Conservation (phyloP, 2,113 vertebrate species). For the Suricata suricatta region DNA sequence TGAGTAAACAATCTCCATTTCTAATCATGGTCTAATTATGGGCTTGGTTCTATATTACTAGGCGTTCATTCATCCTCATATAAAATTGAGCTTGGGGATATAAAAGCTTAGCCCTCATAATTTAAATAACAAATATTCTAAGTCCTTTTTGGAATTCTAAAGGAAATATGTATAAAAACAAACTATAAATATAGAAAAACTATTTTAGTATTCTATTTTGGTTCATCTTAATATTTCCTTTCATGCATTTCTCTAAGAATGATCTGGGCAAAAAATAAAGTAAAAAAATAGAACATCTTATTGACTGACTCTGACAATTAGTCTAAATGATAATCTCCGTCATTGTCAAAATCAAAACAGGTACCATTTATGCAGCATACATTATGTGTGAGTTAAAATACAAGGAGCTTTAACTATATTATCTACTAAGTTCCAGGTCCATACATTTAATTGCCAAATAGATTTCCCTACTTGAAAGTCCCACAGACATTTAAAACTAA, state of each 20-base stretch:
- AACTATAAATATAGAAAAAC: neutral
- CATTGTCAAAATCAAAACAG: neutral
- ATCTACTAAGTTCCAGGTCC: neutral
- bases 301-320: neutral
- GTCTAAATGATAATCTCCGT: neutral
- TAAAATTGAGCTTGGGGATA: neutral
- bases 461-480: neutral
- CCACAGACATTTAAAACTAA: neutral
- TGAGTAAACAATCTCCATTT: constrained; percentile 3
- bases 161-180: neutral
- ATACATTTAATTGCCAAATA: neutral
- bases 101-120: neutral
- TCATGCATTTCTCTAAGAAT: neutral
- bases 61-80: neutral
- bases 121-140: neutral
- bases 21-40: neutral
- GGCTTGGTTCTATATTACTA: neutral
- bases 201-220: constrained; percentile 7
- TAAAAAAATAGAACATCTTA: neutral
- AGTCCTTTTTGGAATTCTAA: neutral
- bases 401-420: neutral
- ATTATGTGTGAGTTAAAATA: neutral
- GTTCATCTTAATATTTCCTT: constrained; percentile 19
- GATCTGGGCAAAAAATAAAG: neutral
- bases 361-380: neutral